Base-by-base conservation (phyloP, 2,888 invertebrate genomes). In the Ichneumon xanthorius region DNA sequence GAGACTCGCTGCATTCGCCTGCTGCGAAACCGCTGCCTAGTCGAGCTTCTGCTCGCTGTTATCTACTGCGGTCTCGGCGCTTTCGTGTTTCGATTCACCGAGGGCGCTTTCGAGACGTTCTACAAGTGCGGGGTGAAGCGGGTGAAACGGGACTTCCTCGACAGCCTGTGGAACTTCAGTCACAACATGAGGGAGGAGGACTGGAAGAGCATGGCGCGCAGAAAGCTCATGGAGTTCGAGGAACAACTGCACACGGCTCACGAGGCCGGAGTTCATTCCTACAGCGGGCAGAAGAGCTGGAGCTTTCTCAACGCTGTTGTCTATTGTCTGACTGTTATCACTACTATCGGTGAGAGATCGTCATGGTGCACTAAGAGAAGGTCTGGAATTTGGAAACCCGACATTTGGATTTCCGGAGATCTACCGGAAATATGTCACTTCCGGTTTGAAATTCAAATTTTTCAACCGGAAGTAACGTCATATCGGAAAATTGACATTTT, bases 41-140 rank as follows among this genome's bases (percentile, higher is more conserved):
- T 96, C 65, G 96, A 97, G 89, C 92, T 97, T 30, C 93, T 97
- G n/a, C 89, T 97, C 37, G 94, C 97, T 55, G 94, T 97, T 33
- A 95, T 97, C 80, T 95, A 97, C 88, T 97, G 97, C 90, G 98
- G 98, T 4, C 94, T 97, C 71, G 98, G 98, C 0, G 98, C 97
- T 0, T 95, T 98, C 71, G 94, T 97, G 90, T 98, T 98, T 90
- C 96, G 97, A 87, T 96, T 96, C 87, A 96, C 97, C 30, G 98
- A 99, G 93, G 98, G 98, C 3, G 96, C 97, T 1, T 97, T 97
- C 89, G 98, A 98, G 92, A 96, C 97, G 85, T 97, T 97, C 86
- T 98, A 97, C 94, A 98, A 98, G 94, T 98, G 98, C 92, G 97
- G 97, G 9, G 97, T 98, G 63, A 97, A 98, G 89, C 95, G 97